These are phyloP conservation scores for Diadumene lineata DNA, from an alignment of 92 coral and sea anemone genomes.

Conservation along the genomic window DNA sequence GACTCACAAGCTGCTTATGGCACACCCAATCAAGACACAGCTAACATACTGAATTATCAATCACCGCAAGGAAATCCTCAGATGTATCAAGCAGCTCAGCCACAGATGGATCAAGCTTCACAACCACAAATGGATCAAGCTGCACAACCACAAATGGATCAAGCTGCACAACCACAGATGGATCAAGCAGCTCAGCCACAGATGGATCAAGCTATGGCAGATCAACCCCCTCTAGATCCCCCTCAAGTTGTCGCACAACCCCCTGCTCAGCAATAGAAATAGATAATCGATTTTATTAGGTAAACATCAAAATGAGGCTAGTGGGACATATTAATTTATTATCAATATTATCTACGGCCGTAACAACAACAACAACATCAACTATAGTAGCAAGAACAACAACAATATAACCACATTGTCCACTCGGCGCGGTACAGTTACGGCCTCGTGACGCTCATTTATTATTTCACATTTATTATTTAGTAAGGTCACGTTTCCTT, in stretches of 20 bases:
- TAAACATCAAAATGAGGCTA: background rate
- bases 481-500: no score
- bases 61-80: no score
- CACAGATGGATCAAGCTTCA: background rate
- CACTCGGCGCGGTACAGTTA: no score
- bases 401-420: no score
- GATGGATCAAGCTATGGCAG: slow-evolving; percentile 8
- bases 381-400: no score
- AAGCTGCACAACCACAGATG: background rate
- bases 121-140: no score
- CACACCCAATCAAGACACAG: slow-evolving; percentile 11
- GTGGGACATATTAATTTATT: background rate
- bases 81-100: background rate
- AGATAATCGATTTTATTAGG: background rate
- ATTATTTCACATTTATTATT: no score
- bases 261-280: slow-evolving; percentile 1
- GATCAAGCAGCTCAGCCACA: background rate
- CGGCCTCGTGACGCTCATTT: no score
- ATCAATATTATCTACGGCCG: background rate
- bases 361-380: no score
- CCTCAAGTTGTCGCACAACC: slow-evolving; percentile 31
- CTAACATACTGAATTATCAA: slow-evolving; percentile 10
- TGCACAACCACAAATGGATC: background rate
- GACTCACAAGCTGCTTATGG: slow-evolving; percentile 1
- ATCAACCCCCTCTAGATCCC: slow-evolving; percentile 14